Base-by-base conservation (phyloP, 1,140 invertebrate genomes). In the Thaumatotibia leucotreta region DNA sequence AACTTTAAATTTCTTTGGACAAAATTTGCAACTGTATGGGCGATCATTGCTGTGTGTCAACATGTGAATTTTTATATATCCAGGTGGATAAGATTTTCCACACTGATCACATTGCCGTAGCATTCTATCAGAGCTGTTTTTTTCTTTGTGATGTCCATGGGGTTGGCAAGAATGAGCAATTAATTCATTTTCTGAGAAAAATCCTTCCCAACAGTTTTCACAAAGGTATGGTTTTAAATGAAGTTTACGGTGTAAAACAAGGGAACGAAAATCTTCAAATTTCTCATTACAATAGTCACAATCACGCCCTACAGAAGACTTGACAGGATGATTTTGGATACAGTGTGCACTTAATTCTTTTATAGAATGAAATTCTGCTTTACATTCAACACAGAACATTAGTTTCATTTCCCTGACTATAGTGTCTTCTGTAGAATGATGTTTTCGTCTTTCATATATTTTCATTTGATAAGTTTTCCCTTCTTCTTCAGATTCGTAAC, bases 1-100 rank as follows among this genome's bases (percentile, higher is more conserved):
- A 1, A 91, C 88, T 81, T 92, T 92, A 35, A 92, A 92, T 20
- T 84, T 89, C 64, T 91, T 91, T 31, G 85, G 88, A 66, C 91
- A 92, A 61, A 82, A 89, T 72, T 89, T 87, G 71, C 91, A 92
- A 31, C 81, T 82, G 67, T 90, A 91, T 1, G 81, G 79, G 14
- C 80, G 67, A 50, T 87, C 78, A 61, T 77, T 86, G 22, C 89
- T 83, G 49, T 92, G 91, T 32, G 89, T 91, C 23, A 86, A 61
- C 84, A 92, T 88, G 58, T 92, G 91, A 10, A 90, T 80, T 70
- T 83, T 76, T 32, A 92, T 91, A 64, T 92, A 92, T 0, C 84
- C 82, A 1, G 83, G 79, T 2, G 88, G 86, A 70, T 91, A 92
- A 4, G 91, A 91, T 52, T 91, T 92, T 0, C 91, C 89, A 74